These are phyloP conservation scores for Agrotis exclamationis DNA, from an alignment of 2,888 invertebrate genomes.

Conservation along the genomic window DNA sequence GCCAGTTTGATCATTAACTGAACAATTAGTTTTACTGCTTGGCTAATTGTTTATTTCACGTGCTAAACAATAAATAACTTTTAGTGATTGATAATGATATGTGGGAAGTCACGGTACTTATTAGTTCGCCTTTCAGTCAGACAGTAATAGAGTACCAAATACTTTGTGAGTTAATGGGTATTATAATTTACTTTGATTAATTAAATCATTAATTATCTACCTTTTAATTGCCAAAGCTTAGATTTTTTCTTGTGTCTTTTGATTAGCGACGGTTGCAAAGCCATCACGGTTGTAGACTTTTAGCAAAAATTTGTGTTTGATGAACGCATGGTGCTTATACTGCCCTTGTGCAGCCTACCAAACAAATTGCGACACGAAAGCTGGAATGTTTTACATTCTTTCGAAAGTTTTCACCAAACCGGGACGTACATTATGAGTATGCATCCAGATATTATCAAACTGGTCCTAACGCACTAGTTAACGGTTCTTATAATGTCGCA, in stretches of 20 bases:
- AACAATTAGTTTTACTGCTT: conserved; percentile 68
- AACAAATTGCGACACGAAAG: conserved; percentile 41
- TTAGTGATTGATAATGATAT: conserved; percentile 3
- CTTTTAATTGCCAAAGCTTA: background rate
- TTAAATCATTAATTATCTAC: background rate
- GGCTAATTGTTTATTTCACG: conserved; percentile 54
- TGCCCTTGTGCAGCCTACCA: conserved; percentile 8
- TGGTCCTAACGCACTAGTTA: conserved; percentile 72
- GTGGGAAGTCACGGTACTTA: background rate
- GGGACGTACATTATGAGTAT: conserved; percentile 62
- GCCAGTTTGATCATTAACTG: conserved; percentile 67
- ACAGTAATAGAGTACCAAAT: conserved; percentile 1
- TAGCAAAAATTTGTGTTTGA: conserved; percentile 21
- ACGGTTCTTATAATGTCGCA: conserved; percentile 79
- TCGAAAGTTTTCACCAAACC: conserved; percentile 68
- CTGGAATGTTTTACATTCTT: conserved; percentile 59
- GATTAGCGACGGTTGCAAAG: background rate
- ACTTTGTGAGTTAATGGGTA: background rate
- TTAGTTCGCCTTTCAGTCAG: conserved; percentile 16
- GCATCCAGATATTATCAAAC: conserved; percentile 73
- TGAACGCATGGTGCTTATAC: conserved; percentile 16
- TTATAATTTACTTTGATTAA: background rate
- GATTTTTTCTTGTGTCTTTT: background rate
- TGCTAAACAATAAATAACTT: conserved; percentile 39
- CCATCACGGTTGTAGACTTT: background rate